Percentiles rank a stretch among this genome's conserved stretches.
Conservation (phyloP, 2,888 invertebrate species). For the Sphaerophoria rueppellii region DNA sequence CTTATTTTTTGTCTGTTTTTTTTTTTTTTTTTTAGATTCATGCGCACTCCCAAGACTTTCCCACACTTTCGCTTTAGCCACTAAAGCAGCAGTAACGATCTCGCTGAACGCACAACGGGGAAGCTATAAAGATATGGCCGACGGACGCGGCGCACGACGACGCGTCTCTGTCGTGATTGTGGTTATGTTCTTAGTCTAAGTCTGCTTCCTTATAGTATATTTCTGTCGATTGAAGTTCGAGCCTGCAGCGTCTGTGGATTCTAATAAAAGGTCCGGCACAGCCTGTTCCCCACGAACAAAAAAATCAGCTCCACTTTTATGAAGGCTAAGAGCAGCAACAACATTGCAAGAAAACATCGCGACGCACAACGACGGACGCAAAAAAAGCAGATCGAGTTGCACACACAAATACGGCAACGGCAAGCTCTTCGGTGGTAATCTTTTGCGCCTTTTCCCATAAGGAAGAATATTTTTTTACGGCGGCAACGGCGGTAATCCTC, state of each 20-base stretch:
- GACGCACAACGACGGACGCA: slow-evolving; percentile 13
- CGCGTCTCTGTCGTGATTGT: slow-evolving; percentile 27
- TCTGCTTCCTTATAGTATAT: slow-evolving; percentile 68
- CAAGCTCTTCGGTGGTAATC: slow-evolving; percentile 7
- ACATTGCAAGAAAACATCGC: slow-evolving; percentile 17
- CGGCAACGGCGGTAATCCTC: slow-evolving; percentile 57
- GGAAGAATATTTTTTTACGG: slow-evolving; percentile 68
- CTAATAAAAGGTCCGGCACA: slow-evolving; percentile 50
- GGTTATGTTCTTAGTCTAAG: slow-evolving; percentile 43
- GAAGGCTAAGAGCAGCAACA: slow-evolving; percentile 20
- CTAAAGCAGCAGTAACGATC: background rate
- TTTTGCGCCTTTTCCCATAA: slow-evolving; percentile 58
- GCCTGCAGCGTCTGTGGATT: slow-evolving; percentile 42
- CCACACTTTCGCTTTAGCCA: slow-evolving; percentile 69
- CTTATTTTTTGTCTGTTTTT: slow-evolving; percentile 4
- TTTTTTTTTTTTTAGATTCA: slow-evolving; percentile 41
- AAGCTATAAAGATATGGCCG: background rate
- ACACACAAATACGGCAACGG: slow-evolving; percentile 50
- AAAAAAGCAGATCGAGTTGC: slow-evolving; percentile 45
- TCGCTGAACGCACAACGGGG: background rate
- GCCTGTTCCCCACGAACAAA: slow-evolving; percentile 25
- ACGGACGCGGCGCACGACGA: background rate
- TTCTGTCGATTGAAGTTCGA: slow-evolving; percentile 42
- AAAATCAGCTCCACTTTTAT: slow-evolving; percentile 10
- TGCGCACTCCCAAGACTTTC: slow-evolving; percentile 66